Percentiles rank a stretch among this genome's conserved stretches.
Conservation (phyloP, 1,140 invertebrate genomes). For the Portunus trituberculatus region DNA sequence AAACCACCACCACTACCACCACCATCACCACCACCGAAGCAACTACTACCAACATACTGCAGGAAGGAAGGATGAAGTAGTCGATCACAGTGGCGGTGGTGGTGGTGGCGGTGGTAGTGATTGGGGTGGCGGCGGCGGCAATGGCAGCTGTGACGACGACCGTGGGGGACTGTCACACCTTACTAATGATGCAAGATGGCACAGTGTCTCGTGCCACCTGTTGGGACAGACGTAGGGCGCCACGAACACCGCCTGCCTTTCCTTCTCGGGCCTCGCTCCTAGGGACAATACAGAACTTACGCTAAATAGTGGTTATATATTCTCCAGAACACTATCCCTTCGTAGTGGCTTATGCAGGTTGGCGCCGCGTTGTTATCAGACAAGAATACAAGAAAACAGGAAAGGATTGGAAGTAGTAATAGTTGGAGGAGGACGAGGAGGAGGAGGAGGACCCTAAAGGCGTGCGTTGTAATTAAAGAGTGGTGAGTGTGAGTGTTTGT, state of each 20-base stretch:
- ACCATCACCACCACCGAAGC: background rate
- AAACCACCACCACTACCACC: background rate
- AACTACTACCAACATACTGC: background rate
- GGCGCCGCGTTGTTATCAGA: background rate
- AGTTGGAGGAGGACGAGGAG: background rate
- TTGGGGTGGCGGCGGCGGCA: background rate
- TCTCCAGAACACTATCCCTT: background rate
- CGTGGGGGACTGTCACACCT: background rate
- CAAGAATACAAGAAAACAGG: background rate
- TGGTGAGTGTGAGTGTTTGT: background rate
- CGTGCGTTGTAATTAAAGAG: background rate
- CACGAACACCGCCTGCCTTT: background rate
- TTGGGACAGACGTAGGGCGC: background rate
- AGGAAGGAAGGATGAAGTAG: background rate
- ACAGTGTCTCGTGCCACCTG: background rate
- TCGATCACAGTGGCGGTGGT: background rate
- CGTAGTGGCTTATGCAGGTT: background rate
- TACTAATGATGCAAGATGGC: background rate
- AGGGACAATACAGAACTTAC: too few relatives aligned
- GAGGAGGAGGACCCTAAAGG: background rate
- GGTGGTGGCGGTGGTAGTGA: too few relatives aligned
- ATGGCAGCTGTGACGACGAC: too few relatives aligned
- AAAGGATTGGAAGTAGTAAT: too few relatives aligned
- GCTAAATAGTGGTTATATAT: too few relatives aligned
- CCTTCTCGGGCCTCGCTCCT: background rate